Percentiles rank a stretch among this genome's conserved stretches.
phyloP scores from a whole-genome alignment of 2,888 invertebrate species.

The Platerodrilus igneus region DNA sequence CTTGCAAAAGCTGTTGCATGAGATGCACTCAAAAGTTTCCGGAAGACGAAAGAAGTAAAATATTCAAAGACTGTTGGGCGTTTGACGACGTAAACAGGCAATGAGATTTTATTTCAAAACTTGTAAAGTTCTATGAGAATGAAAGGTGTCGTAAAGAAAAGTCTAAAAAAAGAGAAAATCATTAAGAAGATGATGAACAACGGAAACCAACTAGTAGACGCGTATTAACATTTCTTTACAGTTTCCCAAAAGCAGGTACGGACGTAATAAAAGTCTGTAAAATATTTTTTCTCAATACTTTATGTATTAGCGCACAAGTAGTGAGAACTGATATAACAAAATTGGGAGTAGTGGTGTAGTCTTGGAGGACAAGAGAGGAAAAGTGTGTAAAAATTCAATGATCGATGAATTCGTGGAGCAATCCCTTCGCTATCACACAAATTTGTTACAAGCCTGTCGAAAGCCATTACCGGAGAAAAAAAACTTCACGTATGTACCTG shows the following conservation, averaged over 20 bases:
- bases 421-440: slow-evolving; percentile 22
- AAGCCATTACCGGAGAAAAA: slow-evolving; percentile 24
- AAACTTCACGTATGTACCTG: slow-evolving; percentile 12
- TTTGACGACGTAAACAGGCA: too few species aligned
- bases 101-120: too few species aligned
- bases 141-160: too few species aligned
- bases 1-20: too few species aligned
- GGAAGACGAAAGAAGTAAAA: too few species aligned
- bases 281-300: slow-evolving; percentile 2
- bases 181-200: too few species aligned
- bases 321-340: slow-evolving; percentile 3
- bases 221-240: background rate
- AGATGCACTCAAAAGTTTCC: too few species aligned
- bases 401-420: slow-evolving; percentile 21
- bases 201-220: too few species aligned
- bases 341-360: slow-evolving; percentile 10
- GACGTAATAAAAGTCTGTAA: background rate
- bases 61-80: too few species aligned
- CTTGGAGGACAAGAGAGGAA: slow-evolving; percentile 19
- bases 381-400: slow-evolving; percentile 22
- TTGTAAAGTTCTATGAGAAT: too few species aligned
- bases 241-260: background rate
- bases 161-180: too few species aligned
- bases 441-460: slow-evolving; percentile 22
- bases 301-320: slow-evolving; percentile 3